Evolutionary conservation across 1,140 invertebrate species (phyloP), one percentile per base, ranked within the genome.

Genomic region (Antheraea mylitta): DNA sequence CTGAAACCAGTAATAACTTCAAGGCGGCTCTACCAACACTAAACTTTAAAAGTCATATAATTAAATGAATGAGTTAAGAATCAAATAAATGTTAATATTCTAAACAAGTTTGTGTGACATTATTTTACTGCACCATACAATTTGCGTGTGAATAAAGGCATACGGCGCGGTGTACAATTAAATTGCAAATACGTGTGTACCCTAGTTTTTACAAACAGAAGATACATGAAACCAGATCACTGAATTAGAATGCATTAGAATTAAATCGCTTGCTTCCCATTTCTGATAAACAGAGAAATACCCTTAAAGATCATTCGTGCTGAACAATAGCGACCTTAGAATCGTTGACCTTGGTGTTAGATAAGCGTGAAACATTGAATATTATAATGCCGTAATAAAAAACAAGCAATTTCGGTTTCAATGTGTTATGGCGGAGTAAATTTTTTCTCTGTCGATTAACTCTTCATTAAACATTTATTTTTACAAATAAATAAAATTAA

Each of bases 341-440:
- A 63, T 53, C 45, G 16, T 37, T 63, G 61, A 63, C 61, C 61
- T 63, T 63, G 36, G 30, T 36, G 61, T 63, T 63, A 37, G n/a
- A 30, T 30, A 61, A 61, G 59, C 59, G 59, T 61, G 36, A 37
- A 63, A 22, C 30, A 63, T 37, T 36, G 30, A 63, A 63, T 63
- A 30, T 37, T 63, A 16, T 63, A 63, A 13, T 16, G 45, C 7
- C 45, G 45, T 53, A 53, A 53, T 53, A 53, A 53, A 53, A 53
- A 53, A 53, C 45, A 53, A 53, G 45, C 6, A 6, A 53, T 16
- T 53, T 53, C 45, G 45, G 1, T 53, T 13, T 11, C 0, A 53
- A 53, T 16, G 5, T 13, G 16, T 16, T 53, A 2, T n/a, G 45
- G 13, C 13, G 1, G 11, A 42, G 38, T 42, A 11, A 8, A 42